Evolutionary conservation across 1,140 invertebrate genomes (phyloP).

Genomic region (Drosophila carrolli): DNA sequence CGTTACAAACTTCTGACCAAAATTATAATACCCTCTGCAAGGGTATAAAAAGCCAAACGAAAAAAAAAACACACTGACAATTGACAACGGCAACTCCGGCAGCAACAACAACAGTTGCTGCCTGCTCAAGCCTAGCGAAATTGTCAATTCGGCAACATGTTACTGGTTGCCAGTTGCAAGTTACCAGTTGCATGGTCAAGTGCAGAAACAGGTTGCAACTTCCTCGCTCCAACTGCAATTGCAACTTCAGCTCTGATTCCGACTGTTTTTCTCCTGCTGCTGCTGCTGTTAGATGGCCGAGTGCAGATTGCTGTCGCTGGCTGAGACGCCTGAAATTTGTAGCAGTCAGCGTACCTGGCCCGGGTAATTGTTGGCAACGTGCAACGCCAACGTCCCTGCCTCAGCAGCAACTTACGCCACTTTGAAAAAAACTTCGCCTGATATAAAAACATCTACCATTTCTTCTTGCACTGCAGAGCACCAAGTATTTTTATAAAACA

Average conservation of each 20-base stretch:
- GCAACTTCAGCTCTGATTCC: constrained; percentile 29
- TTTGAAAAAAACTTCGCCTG: background rate
- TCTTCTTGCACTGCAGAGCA: no score
- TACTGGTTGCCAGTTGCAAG: constrained; percentile 36
- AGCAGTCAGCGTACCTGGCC: constrained; percentile 67
- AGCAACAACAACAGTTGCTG: constrained; percentile 24
- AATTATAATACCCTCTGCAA: no score
- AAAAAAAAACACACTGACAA: constrained; percentile 59
- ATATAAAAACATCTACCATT: background rate
- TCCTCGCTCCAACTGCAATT: constrained; percentile 51
- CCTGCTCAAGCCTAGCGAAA: constrained; percentile 69
- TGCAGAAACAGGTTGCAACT: constrained; percentile 79
- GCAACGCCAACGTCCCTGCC: constrained; percentile 57
- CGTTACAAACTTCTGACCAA: no score
- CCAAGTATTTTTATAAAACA: background rate
- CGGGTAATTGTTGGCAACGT: constrained; percentile 63
- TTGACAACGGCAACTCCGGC: constrained; percentile 67
- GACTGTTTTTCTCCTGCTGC: constrained; percentile 16
- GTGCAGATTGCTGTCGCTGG: constrained; percentile 68
- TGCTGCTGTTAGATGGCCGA: constrained; percentile 67
- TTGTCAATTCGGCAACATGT: constrained; percentile 83
- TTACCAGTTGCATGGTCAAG: constrained; percentile 65
- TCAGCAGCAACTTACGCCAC: constrained; percentile 47
- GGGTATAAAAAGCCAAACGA: background rate
- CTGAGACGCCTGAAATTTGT: constrained; percentile 79